Conservation (phyloP, 2,797 vertebrate genomes). For the Gallirallus australis region DNA sequence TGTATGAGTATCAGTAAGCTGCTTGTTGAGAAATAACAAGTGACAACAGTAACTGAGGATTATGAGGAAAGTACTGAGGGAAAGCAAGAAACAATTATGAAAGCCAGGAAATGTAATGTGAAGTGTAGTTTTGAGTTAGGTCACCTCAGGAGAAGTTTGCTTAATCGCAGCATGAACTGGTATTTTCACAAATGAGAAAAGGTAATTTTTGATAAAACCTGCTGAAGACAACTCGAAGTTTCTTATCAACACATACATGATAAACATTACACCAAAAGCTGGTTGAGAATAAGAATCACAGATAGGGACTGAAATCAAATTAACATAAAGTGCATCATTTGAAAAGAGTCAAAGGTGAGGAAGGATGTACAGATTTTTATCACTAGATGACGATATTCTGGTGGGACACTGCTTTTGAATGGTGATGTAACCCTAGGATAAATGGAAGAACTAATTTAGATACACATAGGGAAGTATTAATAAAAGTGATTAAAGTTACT, state of each 20-base stretch:
- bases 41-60: neutral
- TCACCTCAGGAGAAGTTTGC: neutral
- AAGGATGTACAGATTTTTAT: neutral
- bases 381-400: neutral
- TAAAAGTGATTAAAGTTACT: neutral
- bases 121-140: neutral
- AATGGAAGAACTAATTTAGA: neutral
- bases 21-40: neutral
- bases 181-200: neutral
- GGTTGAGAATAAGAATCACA: neutral
- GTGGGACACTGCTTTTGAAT: neutral
- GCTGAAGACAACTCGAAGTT: fast-evolving
- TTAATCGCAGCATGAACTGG: neutral
- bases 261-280: neutral
- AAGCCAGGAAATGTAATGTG: neutral
- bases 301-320: neutral
- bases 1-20: neutral
- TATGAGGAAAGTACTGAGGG: neutral
- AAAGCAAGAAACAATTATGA: neutral
- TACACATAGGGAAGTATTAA: neutral
- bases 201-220: neutral
- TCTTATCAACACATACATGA: neutral
- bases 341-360: neutral
- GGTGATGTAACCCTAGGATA: neutral
- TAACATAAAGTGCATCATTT: neutral